Evolutionary conservation across 2,888 invertebrate species (phyloP).

Genomic region (Chrysolina americana): DNA sequence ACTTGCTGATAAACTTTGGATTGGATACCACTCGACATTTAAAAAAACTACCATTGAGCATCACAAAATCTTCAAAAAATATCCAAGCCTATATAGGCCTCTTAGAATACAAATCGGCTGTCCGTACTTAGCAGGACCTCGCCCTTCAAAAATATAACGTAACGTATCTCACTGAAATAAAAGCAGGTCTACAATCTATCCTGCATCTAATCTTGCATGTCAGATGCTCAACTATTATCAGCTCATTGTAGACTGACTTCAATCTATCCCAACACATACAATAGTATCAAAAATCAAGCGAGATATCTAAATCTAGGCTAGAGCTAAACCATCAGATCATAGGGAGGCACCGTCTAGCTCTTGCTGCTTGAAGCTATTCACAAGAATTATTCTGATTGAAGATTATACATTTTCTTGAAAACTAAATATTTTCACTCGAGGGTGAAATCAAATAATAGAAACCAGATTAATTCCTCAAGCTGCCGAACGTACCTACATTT

Average conservation of each 20-base stretch:
- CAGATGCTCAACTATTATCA: conserved; percentile 65
- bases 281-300: conserved; percentile 68
- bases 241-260: conserved; percentile 62
- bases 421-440: not conserved
- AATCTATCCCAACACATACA: conserved; percentile 66
- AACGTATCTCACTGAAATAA: conserved; percentile 64
- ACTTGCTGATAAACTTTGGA: conserved; percentile 54
- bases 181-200: conserved; percentile 66
- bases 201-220: conserved; percentile 61
- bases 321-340: conserved; percentile 49
- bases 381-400: conserved; percentile 2
- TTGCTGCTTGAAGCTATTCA: not conserved
- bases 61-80: conserved; percentile 68
- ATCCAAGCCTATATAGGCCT: conserved; percentile 67
- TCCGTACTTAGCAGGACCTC: conserved; percentile 60
- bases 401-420: not conserved
- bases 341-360: conserved; percentile 42
- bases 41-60: conserved; percentile 65
- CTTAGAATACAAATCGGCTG: conserved; percentile 66
- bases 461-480: too few relatives aligned
- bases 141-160: conserved; percentile 53
- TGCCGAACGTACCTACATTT: too few relatives aligned
- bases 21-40: conserved; percentile 56
- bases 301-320: conserved; percentile 63
- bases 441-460: not conserved